Evolutionary conservation across 2,888 invertebrate genomes (phyloP), one percentile per base, ranked within the genome.

Genomic region (Ophion ellenae): DNA sequence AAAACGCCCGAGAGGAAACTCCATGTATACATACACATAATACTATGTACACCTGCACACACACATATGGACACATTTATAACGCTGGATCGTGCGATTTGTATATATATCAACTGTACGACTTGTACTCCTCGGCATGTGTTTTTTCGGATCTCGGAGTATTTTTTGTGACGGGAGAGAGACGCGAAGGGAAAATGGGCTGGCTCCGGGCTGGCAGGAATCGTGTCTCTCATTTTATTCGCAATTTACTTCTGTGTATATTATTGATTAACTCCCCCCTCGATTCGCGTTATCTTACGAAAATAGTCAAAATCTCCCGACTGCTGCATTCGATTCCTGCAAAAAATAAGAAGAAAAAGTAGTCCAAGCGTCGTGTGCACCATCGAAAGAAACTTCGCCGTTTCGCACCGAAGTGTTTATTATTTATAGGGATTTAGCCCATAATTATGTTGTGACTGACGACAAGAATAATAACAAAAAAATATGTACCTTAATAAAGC

Each of bases 1-100:
- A 75, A 75, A 80, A 70, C 79, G 75, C 64, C 79, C 14, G 24
- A 80, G 79, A 84, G 70, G 64, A 84, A 79, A 84, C 64, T 80
- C 57, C 64, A 74, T 70, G 32, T 40, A 45, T 53, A 53, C 63
- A 47, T 45, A 40, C 28, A 28, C 20, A 59, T 20, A 20, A 61
- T 24, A 24, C 28, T 53, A 47, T 47, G n/a, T 76, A 53, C 63
- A 63, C 75, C 40, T 32, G 53, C 6, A 24, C 4, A 32, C 32
- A 32, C 32, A 28, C 45, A n/a, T 17, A 64, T 17, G 14, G 17
- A 17, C 17, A 17, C 14, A 53, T 17, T 17, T 17, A 17, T 5
- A 53, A 53, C 17, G 17, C 17, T 5, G 17, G 53, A 53, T 17
- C 5, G 14, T 53, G 3, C 53, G 53, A 53, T 17, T 53, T 53